These are phyloP conservation scores for Aporophyla lueneburgensis DNA, from an alignment of 2,888 invertebrate genomes.

Conservation along the genomic window DNA sequence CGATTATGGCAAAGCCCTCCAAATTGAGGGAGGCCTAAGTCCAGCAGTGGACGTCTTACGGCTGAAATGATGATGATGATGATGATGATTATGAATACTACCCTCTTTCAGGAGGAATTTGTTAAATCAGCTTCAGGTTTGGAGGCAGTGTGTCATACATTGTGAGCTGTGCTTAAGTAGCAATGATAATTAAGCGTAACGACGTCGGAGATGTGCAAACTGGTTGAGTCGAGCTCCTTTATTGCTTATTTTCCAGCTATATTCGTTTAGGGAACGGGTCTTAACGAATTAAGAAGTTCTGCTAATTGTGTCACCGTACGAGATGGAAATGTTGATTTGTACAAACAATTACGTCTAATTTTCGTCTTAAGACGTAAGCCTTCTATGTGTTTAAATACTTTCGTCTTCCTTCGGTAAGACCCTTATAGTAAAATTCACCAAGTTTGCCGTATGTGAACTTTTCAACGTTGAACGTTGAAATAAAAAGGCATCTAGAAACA, in stretches of 20 bases:
- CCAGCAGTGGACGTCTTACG: too few species aligned
- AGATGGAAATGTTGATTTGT: conserved; percentile 72
- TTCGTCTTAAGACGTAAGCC: conserved; percentile 69
- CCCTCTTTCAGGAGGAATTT: neutral
- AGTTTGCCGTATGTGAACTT: conserved; percentile 59
- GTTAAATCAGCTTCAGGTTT: conserved; percentile 33
- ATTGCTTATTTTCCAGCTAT: conserved; percentile 86
- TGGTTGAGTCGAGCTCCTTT: conserved; percentile 83
- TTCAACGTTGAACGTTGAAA: conserved; percentile 58
- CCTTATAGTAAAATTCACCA: conserved; percentile 58
- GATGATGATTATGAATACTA: conserved; percentile 1
- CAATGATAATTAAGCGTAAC: conserved; percentile 88
- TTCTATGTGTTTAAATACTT: conserved; percentile 47
- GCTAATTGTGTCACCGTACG: conserved; percentile 77
- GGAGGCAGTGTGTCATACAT: conserved; percentile 69
- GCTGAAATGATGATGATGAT: too few species aligned
- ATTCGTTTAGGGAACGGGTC: conserved; percentile 81
- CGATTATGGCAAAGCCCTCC: too few species aligned
- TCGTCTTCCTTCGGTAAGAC: conserved; percentile 41
- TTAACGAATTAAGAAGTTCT: conserved; percentile 83
- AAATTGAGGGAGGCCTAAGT: too few species aligned
- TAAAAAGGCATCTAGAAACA: conserved; percentile 62
- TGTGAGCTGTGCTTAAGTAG: conserved; percentile 79
- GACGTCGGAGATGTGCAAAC: conserved; percentile 86
- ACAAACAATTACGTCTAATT: conserved; percentile 72